A percentile compares a stretch with the other conserved stretches of the same genome.
phyloP scores from a whole-genome alignment of 2,113 vertebrate genomes.

The Phasianus colchicus region DNA sequence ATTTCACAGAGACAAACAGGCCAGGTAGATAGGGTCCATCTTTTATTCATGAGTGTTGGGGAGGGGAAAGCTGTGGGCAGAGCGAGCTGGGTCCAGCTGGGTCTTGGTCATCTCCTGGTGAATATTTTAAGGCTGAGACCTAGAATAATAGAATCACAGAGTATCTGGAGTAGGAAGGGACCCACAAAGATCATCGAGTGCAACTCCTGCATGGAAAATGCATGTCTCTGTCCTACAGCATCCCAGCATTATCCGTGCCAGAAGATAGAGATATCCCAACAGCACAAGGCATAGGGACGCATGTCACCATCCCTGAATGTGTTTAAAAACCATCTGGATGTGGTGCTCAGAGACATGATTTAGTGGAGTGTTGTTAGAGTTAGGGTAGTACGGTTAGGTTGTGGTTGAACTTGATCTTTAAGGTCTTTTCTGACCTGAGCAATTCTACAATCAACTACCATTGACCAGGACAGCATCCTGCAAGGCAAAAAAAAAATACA shows the following conservation, averaged over 20 bases:
- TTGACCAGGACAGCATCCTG: background rate
- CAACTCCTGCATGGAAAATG: background rate
- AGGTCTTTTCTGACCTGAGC: background rate
- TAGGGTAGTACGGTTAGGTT: too few species aligned
- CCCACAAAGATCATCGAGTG: too few species aligned
- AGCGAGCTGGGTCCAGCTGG: background rate
- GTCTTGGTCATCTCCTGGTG: background rate
- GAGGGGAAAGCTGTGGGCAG: background rate
- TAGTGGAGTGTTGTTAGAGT: too few species aligned
- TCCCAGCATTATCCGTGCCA: fast-evolving
- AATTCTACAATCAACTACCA: too few species aligned
- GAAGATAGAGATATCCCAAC: background rate
- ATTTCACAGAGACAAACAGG: conserved; percentile 71
- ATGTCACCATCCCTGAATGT: too few species aligned
- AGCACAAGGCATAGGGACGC: background rate
- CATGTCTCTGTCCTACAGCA: background rate
- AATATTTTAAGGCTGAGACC: background rate
- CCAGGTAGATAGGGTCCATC: conserved; percentile 55
- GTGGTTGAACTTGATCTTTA: too few species aligned
- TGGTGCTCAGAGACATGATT: too few species aligned
- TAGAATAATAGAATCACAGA: too few species aligned
- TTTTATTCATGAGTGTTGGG: conserved; percentile 51
- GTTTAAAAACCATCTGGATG: too few species aligned
- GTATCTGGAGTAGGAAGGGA: too few species aligned
- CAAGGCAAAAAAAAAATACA: background rate